Conservation (phyloP, 2,113 vertebrate genomes). For the Gorsachius goisagi region DNA sequence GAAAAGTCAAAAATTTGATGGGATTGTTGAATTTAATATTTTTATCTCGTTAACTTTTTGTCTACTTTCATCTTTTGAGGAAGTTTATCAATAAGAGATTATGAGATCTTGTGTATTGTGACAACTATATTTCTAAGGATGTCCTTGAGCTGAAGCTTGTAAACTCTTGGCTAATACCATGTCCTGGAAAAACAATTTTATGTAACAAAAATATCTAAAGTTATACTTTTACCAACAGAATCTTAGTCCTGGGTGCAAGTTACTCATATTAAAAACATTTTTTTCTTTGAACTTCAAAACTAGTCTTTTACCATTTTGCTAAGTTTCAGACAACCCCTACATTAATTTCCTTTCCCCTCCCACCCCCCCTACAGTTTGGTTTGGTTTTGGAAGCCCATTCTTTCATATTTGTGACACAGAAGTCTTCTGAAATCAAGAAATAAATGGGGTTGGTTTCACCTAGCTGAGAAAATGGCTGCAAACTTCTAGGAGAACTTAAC, state of each 20-base stretch:
- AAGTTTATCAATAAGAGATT: not conserved
- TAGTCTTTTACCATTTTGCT: not conserved
- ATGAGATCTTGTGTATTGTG: not conserved
- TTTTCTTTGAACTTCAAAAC: not conserved
- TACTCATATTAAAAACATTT: not conserved
- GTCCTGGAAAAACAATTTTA: not conserved
- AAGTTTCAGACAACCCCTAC: not conserved
- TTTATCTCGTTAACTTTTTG: not conserved
- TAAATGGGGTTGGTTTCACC: not conserved
- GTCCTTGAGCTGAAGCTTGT: not conserved
- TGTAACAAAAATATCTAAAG: not conserved
- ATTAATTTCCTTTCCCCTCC: not conserved
- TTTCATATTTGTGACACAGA: not conserved
- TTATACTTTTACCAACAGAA: not conserved
- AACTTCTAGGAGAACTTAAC: not conserved
- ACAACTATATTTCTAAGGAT: not conserved
- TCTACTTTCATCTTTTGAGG: not conserved
- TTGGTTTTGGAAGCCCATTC: not conserved
- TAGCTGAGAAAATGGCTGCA: not conserved
- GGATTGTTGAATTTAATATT: not conserved
- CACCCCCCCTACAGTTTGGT: not conserved
- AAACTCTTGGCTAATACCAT: not conserved
- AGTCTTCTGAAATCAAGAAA: not conserved
- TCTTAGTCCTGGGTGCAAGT: not conserved
- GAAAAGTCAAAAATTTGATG: not conserved